Conservation (phyloP, 2,113 vertebrate genomes). For the Orcinus orca region DNA sequence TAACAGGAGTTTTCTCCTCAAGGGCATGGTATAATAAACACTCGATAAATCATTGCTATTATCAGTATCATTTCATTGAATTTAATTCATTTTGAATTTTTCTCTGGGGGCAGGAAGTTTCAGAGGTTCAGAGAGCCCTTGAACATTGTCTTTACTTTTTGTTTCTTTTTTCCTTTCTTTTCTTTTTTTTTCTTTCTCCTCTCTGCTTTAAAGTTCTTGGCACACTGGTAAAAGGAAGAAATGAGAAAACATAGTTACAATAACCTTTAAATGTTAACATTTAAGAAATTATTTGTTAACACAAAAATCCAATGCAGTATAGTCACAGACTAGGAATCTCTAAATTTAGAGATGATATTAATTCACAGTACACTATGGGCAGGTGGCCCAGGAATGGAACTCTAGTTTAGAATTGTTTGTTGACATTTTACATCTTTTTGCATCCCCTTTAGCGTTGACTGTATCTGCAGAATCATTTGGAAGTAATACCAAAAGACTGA, state of each 20-base stretch:
- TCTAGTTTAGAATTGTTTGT: neutral
- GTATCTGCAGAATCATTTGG: neutral
- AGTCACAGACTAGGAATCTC: slow-evolving; percentile 2
- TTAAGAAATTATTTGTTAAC: slow-evolving; percentile 39
- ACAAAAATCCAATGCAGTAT: neutral
- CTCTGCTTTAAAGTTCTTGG: neutral
- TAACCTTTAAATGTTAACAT: slow-evolving; percentile 62
- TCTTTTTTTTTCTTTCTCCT: neutral
- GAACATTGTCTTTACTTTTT: neutral
- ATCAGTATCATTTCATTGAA: neutral
- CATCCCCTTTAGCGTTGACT: neutral
- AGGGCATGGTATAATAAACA: neutral
- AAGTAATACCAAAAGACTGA: neutral
- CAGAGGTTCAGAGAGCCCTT: neutral
- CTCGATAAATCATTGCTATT: neutral
- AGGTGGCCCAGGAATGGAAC: neutral
- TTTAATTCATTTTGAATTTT: neutral
- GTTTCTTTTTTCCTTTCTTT: neutral
- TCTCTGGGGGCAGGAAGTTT: neutral
- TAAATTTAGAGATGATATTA: slow-evolving; percentile 26
- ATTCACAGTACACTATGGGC: neutral
- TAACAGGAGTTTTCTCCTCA: neutral
- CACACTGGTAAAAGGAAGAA: neutral
- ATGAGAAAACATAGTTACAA: neutral
- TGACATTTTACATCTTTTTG: neutral